Base-by-base conservation (phyloP, 2,797 vertebrate species). In the Tinamus major region DNA sequence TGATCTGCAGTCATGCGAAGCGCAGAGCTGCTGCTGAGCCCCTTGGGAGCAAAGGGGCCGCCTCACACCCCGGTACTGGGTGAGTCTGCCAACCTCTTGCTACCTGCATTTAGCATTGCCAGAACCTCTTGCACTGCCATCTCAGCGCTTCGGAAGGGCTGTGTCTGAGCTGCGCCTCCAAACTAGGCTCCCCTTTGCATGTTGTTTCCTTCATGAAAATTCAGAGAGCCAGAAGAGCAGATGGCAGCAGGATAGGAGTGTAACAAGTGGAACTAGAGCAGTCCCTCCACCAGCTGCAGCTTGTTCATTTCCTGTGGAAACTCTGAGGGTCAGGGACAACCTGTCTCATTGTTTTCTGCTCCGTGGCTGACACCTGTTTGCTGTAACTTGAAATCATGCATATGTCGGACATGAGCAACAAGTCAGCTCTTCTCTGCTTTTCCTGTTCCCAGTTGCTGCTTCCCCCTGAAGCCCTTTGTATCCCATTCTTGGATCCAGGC, bases 311-410 rank as follows among this genome's bases (percentile, higher is more conserved):
- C 91, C 96, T 86, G 39, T 82, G 83, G 77, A 90, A 91, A 91
- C 61, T 41, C 67, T 79, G 67, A 87, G 80, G 79, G 83, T 91
- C 70, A 81, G 80, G 87, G 83, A 81, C 85, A 91, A 93, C 90
- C 88, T 90, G 68, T 64, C 86, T 83, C 75, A 83, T 83, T 62
- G 62, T 62, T 93, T 89, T 91, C 49, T 87, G 49, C 39, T 0
- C 6, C 77, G 67, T 61, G 35, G 42, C 10, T 85, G 78, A 39
- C 95, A 96, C 94, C 95, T 96, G 93, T 94, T 94, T 91, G 85
- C 68, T 82, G 61, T 84, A 92, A 88, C 67, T 82, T 90, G 85
- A 91, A 95, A 88, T 94, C 51, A 29, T 0, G 6, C 33, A 0
- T 44, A 7, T 91, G 85, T 90, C 0, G 0, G 78, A 77, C 68